A percentile compares a stretch with the other conserved stretches of the same genome.
Evolutionary conservation across 2,888 invertebrate genomes (phyloP).

Genomic region (Drosophila nigritarsus): DNA sequence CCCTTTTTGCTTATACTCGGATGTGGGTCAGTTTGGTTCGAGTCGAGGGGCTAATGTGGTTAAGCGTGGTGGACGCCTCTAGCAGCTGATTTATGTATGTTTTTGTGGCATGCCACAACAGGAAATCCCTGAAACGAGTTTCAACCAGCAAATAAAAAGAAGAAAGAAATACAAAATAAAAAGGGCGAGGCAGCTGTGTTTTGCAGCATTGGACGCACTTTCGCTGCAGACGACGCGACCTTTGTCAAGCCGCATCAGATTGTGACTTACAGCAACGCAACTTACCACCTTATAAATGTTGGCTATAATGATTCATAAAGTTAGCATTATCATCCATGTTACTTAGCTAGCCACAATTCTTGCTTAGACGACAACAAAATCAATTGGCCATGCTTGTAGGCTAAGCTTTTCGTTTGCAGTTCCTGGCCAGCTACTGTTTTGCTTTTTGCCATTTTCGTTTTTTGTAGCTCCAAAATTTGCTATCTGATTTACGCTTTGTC

Average conservation of each 20-base stretch:
- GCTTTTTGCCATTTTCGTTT: slow-evolving; percentile 14
- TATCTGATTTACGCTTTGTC: slow-evolving; percentile 64
- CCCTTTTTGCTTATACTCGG: slow-evolving; percentile 30
- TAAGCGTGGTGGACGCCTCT: slow-evolving; percentile 52
- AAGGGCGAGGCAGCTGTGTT: slow-evolving; percentile 25
- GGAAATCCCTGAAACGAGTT: slow-evolving; percentile 67
- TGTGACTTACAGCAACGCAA: slow-evolving; percentile 37
- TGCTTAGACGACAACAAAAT: slow-evolving; percentile 15
- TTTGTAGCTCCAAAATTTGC: slow-evolving; percentile 33
- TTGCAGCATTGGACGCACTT: slow-evolving; percentile 60
- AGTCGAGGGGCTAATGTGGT: slow-evolving; percentile 47
- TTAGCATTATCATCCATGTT: slow-evolving; percentile 33
- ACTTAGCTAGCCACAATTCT: slow-evolving; percentile 32
- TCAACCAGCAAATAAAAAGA: slow-evolving; percentile 36
- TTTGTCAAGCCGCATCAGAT: slow-evolving; percentile 68
- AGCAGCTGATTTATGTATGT: slow-evolving; percentile 55
- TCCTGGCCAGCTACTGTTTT: slow-evolving; percentile 25
- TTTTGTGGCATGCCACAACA: slow-evolving; percentile 71
- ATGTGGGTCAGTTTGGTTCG: slow-evolving; percentile 65
- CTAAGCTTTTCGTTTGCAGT: slow-evolving; percentile 45
- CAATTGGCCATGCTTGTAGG: slow-evolving; percentile 47
- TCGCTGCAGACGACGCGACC: slow-evolving; percentile 67
- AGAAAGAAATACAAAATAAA: slow-evolving; percentile 12
- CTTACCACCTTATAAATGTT: slow-evolving; percentile 4
- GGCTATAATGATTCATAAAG: slow-evolving; percentile 21